phyloP scores from a whole-genome alignment of 2,888 invertebrate species.

The Mesochorus sp. region DNA sequence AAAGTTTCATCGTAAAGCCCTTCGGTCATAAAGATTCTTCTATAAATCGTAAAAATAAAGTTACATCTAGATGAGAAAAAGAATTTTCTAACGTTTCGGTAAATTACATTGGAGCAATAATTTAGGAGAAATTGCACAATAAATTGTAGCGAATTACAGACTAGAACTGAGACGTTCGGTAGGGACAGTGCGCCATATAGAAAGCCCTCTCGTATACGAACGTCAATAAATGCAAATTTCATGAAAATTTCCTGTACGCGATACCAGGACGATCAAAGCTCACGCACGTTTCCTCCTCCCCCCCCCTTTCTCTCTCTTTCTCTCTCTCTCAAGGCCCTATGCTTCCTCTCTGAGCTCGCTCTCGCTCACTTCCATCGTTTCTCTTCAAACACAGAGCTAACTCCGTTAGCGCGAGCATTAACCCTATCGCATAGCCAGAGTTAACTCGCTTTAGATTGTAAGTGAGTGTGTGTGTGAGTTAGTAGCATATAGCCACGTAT shows the following conservation, averaged over 20 bases:
- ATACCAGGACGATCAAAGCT: slow-evolving; percentile 18
- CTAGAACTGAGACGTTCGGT: not conserved
- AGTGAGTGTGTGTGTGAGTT: too few relatives aligned
- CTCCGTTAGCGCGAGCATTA: slow-evolving; percentile 28
- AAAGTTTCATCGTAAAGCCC: too few relatives aligned
- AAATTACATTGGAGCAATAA: too few relatives aligned
- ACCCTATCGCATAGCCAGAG: slow-evolving; percentile 33
- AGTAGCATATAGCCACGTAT: too few relatives aligned
- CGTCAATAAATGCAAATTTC: slow-evolving; percentile 32
- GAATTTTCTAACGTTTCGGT: not conserved
- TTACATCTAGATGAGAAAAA: not conserved
- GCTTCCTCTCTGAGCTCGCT: too few relatives aligned
- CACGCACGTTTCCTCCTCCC: not conserved
- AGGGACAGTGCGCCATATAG: not conserved
- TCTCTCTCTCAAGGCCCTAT: not conserved
- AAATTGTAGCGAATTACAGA: not conserved
- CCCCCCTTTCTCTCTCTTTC: not conserved
- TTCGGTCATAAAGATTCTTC: too few relatives aligned
- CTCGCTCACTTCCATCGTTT: not conserved
- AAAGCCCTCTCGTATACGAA: not conserved
- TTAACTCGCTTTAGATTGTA: slow-evolving; percentile 18
- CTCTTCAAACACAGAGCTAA: not conserved
- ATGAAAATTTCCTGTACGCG: not conserved
- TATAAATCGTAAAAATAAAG: not conserved
- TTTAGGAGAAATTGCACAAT: not conserved